Percentiles rank a stretch among this genome's conserved stretches.
Conservation (phyloP, 1,140 invertebrate species). For the Danaus plexippus region DNA sequence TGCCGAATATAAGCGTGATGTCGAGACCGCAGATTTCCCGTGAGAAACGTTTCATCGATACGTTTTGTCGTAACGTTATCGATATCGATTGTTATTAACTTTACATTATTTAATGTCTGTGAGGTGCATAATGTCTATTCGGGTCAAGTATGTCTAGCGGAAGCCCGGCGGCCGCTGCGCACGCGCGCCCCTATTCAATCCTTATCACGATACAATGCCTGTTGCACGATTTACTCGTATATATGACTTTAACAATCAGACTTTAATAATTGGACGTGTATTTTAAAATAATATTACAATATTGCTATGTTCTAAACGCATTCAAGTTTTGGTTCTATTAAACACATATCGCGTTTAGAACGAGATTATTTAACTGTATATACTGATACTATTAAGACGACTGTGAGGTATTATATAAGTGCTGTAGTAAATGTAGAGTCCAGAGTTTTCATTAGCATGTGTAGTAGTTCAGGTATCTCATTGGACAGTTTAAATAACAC, state of each 20-base stretch:
- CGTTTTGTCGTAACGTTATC: too few relatives aligned
- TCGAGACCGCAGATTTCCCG: constrained; percentile 23
- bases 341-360: too few relatives aligned
- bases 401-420: too few relatives aligned
- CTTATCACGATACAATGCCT: constrained; percentile 39
- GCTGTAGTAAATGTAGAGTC: not conserved
- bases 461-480: too few relatives aligned
- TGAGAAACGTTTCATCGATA: constrained; percentile 21
- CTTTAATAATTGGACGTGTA: constrained; percentile 1
- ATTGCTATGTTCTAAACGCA: too few relatives aligned
- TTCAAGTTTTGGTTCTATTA: too few relatives aligned
- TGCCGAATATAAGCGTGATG: constrained; percentile 3
- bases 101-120: not conserved
- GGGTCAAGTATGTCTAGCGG: constrained; percentile 59
- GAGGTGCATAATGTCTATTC: constrained; percentile 35
- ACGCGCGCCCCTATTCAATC: constrained; percentile 54
- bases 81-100: constrained; percentile 5
- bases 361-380: too few relatives aligned
- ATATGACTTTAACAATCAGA: constrained; percentile 19
- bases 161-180: constrained; percentile 41
- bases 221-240: constrained; percentile 26
- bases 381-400: too few relatives aligned
- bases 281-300: too few relatives aligned
- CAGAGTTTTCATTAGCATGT: constrained; percentile 1
- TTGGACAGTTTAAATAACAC: too few relatives aligned